Base-by-base conservation (phyloP, 1,140 invertebrate species). In the Pomacea maculata region DNA sequence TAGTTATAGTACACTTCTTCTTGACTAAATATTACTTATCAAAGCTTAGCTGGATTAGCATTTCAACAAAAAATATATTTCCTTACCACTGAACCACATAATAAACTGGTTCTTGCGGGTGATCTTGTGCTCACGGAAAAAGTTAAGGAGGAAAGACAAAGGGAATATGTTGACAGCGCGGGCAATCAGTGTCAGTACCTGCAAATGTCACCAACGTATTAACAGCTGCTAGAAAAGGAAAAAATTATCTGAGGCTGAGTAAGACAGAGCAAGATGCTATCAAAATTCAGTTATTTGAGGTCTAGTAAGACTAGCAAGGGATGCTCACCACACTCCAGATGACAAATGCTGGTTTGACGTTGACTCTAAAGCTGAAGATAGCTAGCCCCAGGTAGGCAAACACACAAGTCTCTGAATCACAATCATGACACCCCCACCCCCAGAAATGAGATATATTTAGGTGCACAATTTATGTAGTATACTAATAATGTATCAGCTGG, bases 21-120 rank as follows among this genome's bases (percentile, higher is more conserved):
- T 2, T 2, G 6, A 6, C 34, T 45, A 45, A 45, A 45, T 6
- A 45, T 45, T 45, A 45, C 64, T 19, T 17, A 17, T 25, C 17
- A 67, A 67, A 67, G 64, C 64, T 4, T 67, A 19, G 64, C 64
- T 67, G 64, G 17, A 67, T 7, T 67, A 67, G 64, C 64, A 67
- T 25, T 25, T 17, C 67, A 21, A 15, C 21, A 70, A 11, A 70
- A 34, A 70, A 1, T 70, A 14, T 70, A 73, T 29, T 8, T 25
- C 19, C 92, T 92, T 90, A 94, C 96, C 96, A 91, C 97, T 98
- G 89, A 99, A 99, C 98, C 98, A 99, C 98, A 99, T 99, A 72
- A 99, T 98, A 88, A 99, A 98, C 94, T 98, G 98, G 96, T 98
- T 99, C 92, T 97, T 98, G 87, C 95, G 95, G 0, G 97, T 99